Percentiles rank a stretch among this genome's conserved stretches.
phyloP scores from a whole-genome alignment of 2,797 vertebrate species.

The Rhinogobio ventralis region DNA sequence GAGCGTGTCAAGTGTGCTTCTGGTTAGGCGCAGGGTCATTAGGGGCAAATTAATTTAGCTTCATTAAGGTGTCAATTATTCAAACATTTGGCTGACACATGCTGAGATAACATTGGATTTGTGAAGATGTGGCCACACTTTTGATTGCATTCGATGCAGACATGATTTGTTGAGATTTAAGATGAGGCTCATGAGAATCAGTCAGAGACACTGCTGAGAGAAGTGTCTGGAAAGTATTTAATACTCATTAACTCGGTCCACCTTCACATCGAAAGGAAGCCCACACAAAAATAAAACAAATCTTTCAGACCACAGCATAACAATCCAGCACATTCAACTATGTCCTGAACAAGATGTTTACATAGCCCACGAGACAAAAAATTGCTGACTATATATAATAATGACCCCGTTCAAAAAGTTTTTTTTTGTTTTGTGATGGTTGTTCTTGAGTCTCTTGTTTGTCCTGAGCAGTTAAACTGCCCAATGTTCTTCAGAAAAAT shows the following conservation, averaged over 20 bases:
- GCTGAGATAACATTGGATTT: background rate
- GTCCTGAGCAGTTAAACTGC: background rate
- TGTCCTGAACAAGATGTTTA: too few relatives aligned
- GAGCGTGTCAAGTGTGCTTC: constrained; percentile 47
- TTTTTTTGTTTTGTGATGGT: background rate
- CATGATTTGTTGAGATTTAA: constrained; percentile 12
- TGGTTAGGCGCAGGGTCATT: constrained; percentile 38
- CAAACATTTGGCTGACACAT: constrained; percentile 16
- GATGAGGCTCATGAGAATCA: constrained; percentile 7
- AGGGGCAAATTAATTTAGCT: constrained; percentile 41
- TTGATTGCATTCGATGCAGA: constrained; percentile 24
- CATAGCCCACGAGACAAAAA: background rate
- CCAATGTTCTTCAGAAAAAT: background rate
- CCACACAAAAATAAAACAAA: constrained; percentile 13
- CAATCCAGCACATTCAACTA: background rate
- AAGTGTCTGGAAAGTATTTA: constrained; percentile 10
- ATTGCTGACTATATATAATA: background rate
- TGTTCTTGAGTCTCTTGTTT: background rate
- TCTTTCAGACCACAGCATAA: background rate
- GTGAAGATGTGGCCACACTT: constrained; percentile 22
- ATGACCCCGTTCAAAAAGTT: background rate
- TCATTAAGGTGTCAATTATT: constrained; percentile 48
- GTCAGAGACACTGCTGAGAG: constrained; percentile 16
- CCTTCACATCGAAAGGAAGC: constrained; percentile 15
- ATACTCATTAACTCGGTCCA: constrained; percentile 21